phyloP scores from a whole-genome alignment of 64 coral and sea anemone species.

The Montipora cactus region DNA sequence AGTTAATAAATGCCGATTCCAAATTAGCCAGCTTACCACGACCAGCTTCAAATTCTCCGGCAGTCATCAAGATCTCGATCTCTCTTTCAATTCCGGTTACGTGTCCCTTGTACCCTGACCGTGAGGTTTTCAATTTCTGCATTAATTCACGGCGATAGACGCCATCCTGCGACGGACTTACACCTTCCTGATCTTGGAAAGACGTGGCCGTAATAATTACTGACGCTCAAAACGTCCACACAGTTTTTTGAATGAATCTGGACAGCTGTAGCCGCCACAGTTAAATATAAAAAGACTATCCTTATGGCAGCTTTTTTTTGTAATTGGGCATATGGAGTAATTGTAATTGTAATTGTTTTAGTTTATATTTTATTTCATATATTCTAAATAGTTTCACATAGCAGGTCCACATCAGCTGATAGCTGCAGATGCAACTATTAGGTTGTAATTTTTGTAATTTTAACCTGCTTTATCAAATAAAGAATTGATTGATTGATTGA shows the following conservation, averaged over 20 bases:
- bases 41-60: background rate
- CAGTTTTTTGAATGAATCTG: slow-evolving; percentile 11
- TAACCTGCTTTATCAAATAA: too few relatives aligned
- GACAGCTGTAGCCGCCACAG: background rate
- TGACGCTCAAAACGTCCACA: background rate
- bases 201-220: background rate
- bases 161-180: background rate
- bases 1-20: slow-evolving; percentile 1
- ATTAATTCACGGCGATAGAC: background rate
- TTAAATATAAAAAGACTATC: background rate
- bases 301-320: too few relatives aligned
- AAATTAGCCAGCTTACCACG: background rate
- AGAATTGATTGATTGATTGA: too few relatives aligned
- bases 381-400: too few relatives aligned
- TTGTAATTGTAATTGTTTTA: too few relatives aligned
- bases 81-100: background rate
- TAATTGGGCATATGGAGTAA: too few relatives aligned
- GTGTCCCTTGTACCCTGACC: background rate
- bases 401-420: too few relatives aligned
- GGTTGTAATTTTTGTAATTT: too few relatives aligned
- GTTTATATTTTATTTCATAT: too few relatives aligned
- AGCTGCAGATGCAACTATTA: too few relatives aligned
- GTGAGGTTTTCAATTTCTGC: background rate
- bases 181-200: background rate
- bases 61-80: background rate